These are phyloP conservation scores for Podabrus alpinus DNA, from an alignment of 2,888 invertebrate species.

Conservation along the genomic window DNA sequence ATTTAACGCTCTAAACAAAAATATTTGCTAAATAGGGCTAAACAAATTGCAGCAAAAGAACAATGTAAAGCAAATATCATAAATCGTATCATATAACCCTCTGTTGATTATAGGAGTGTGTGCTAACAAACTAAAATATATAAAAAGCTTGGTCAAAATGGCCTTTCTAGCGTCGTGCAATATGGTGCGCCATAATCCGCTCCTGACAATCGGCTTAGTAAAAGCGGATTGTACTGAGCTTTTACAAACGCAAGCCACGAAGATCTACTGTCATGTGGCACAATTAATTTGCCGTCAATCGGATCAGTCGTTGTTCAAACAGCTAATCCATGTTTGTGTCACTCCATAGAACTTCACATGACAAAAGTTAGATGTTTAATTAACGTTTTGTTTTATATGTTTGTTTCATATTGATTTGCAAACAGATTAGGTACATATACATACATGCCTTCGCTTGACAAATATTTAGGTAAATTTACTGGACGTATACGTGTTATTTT, in stretches of 20 bases:
- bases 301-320: conserved; percentile 52
- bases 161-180: conserved; percentile 33
- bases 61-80: conserved; percentile 16
- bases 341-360: conserved; percentile 37
- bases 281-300: conserved; percentile 55
- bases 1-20: neutral
- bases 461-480: neutral
- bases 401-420: conserved; percentile 1
- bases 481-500: neutral
- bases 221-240: conserved; percentile 50
- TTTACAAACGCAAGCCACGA: conserved; percentile 40
- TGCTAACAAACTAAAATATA: conserved; percentile 6
- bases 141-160: conserved; percentile 28
- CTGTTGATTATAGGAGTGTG: conserved; percentile 12
- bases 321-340: conserved; percentile 53
- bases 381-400: conserved; percentile 34
- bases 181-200: conserved; percentile 44
- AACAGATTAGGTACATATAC: neutral
- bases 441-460: neutral
- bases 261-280: conserved; percentile 49
- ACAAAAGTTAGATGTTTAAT: conserved; percentile 42
- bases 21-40: neutral
- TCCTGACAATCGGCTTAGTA: conserved; percentile 47
- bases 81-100: conserved; percentile 19
- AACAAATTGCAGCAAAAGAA: conserved; percentile 5